A percentile compares a stretch with the other conserved stretches of the same genome.
Evolutionary conservation across 2,888 invertebrate genomes (phyloP).

Genomic region (Tetrapedia diversipes): DNA sequence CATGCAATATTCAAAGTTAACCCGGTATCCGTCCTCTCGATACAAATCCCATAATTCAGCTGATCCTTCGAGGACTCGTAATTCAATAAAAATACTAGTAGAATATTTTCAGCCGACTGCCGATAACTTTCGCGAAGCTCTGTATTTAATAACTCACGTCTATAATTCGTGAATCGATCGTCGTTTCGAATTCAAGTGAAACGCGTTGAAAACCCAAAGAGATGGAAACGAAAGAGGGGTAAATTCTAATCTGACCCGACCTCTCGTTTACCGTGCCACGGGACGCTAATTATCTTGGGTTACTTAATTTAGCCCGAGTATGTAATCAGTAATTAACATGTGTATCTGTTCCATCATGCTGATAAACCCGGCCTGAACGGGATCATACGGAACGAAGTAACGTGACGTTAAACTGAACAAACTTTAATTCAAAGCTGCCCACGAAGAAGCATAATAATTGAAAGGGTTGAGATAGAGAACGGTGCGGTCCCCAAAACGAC

Average conservation of each 20-base stretch:
- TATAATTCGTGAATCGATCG: too few species aligned
- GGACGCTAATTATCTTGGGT: background rate
- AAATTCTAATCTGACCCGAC: background rate
- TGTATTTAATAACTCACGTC: too few species aligned
- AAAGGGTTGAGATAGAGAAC: too few species aligned
- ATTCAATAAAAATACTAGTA: background rate
- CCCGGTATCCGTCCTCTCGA: background rate
- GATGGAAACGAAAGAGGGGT: background rate
- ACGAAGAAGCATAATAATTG: background rate
- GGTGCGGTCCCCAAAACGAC: too few species aligned
- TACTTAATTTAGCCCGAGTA: background rate
- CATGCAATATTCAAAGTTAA: slow-evolving; percentile 29
- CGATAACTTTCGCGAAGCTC: too few species aligned
- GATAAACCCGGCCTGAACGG: background rate
- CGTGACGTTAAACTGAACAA: too few species aligned
- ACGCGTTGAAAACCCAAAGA: background rate
- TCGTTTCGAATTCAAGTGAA: too few species aligned
- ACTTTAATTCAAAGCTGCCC: background rate
- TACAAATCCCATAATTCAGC: slow-evolving; percentile 5
- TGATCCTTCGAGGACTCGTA: background rate
- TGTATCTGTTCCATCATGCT: background rate
- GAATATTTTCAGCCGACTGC: too few species aligned
- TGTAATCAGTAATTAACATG: slow-evolving; percentile 11
- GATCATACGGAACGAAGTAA: background rate
- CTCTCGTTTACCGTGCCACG: background rate